Evolutionary conservation across 1,140 invertebrate genomes (phyloP).

Genomic region (Drosophila grimshawi): DNA sequence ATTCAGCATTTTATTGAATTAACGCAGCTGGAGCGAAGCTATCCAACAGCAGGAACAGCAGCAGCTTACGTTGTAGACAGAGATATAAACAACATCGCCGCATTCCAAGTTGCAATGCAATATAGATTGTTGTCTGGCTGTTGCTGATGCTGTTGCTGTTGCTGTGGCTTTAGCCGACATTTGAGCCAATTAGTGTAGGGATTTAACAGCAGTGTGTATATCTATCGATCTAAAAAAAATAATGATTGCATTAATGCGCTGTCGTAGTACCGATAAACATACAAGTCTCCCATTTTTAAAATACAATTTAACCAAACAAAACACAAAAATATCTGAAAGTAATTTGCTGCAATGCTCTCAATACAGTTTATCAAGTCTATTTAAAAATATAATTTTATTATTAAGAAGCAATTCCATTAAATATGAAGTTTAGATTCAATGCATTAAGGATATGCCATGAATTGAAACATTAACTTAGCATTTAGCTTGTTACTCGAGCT

Average conservation of each 20-base stretch:
- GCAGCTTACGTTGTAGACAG: background rate
- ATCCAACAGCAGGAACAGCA: background rate
- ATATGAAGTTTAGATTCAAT: no score
- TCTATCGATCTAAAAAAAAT: no score
- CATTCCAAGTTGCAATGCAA: background rate
- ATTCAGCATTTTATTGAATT: constrained; percentile 69
- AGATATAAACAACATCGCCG: background rate
- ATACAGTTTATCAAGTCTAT: background rate
- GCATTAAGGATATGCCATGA: no score
- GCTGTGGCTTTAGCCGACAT: constrained; percentile 53
- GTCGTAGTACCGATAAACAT: no score
- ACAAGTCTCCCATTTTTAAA: no score
- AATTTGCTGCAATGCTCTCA: background rate
- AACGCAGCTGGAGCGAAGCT: constrained; percentile 13
- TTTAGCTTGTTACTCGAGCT: background rate
- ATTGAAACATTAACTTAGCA: background rate
- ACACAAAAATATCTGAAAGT: background rate
- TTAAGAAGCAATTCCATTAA: no score
- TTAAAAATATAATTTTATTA: background rate
- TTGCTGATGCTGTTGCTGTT: constrained; percentile 2
- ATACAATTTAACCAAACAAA: background rate
- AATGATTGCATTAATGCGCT: no score
- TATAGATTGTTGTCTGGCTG: background rate
- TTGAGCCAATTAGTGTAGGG: constrained; percentile 62
- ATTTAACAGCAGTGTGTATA: background rate